Percentiles rank a stretch among this genome's conserved stretches.
Conservation (phyloP, 2,888 invertebrate genomes). For the Parascotia fuliginaria region DNA sequence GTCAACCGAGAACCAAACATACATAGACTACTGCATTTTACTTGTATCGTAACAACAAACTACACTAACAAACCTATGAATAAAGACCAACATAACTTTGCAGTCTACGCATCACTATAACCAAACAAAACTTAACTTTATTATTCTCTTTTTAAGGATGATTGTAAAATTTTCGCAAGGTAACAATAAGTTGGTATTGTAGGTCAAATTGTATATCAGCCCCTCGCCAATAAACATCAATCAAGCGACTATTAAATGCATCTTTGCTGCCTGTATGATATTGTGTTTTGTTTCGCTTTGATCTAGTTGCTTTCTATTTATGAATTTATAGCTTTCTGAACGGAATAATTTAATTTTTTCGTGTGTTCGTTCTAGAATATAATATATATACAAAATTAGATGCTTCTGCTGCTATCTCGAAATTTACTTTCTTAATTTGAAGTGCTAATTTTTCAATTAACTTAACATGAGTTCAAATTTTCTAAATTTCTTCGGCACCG, state of each 20-base stretch:
- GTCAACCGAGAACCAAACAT: background rate
- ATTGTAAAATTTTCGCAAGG: background rate
- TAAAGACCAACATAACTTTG: conserved; percentile 22
- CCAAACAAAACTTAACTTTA: conserved; percentile 22
- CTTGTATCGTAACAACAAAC: conserved; percentile 19
- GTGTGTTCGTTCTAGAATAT: too few relatives aligned
- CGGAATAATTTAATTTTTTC: too few relatives aligned
- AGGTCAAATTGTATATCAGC: conserved; percentile 47
- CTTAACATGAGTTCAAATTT: too few relatives aligned
- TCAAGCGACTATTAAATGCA: conserved; percentile 73
- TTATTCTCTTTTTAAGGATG: background rate
- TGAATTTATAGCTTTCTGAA: too few relatives aligned
- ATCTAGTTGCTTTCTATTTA: conserved; percentile 10
- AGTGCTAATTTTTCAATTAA: too few relatives aligned
- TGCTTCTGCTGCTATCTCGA: too few relatives aligned
- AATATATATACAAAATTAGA: too few relatives aligned
- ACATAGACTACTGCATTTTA: conserved; percentile 17
- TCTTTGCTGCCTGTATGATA: conserved; percentile 66
- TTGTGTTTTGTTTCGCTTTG: conserved; percentile 51
- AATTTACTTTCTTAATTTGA: too few relatives aligned
- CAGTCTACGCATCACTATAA: background rate
- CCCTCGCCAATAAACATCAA: conserved; percentile 72
- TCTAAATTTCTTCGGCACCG: too few relatives aligned
- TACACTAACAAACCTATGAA: conserved; percentile 46
- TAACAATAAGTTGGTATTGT: conserved; percentile 16